Evolutionary conservation across 1,140 invertebrate species (phyloP).

Genomic region (Zaprionus capensis): DNA sequence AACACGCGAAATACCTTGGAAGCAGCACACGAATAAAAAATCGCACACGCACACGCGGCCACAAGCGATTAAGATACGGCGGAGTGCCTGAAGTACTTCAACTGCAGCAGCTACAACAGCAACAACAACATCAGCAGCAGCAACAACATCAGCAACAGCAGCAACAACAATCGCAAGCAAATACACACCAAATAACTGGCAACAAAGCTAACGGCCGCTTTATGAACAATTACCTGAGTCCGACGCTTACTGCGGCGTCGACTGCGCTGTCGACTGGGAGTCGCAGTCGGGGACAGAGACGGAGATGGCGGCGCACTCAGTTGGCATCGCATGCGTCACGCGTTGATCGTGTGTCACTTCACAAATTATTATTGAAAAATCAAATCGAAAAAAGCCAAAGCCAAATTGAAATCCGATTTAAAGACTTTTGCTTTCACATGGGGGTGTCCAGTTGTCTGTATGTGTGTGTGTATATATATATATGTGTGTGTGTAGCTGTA

Average conservation of each 20-base stretch:
- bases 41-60: conserved; percentile 62
- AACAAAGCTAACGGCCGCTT: conserved; percentile 79
- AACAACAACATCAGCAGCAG: background rate
- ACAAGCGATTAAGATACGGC: conserved; percentile 65
- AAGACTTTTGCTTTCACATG: conserved; percentile 74
- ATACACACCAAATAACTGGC: conserved; percentile 48
- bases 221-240: conserved; percentile 70
- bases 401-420: conserved; percentile 46
- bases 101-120: conserved; percentile 26
- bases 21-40: conserved; percentile 56
- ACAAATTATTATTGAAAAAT: conserved; percentile 35
- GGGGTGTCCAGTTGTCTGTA: conserved; percentile 1
- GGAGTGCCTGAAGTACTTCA: conserved; percentile 46
- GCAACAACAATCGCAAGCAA: conserved; percentile 22
- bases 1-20: conserved; percentile 77
- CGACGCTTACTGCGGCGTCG: background rate
- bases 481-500: conserved; percentile 7
- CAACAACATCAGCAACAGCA: background rate
- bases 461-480: background rate
- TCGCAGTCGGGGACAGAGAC: background rate
- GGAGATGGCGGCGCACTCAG: conserved; percentile 10
- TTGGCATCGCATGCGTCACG: conserved; percentile 75
- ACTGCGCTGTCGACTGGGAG: background rate
- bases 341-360: conserved; percentile 52
- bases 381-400: conserved; percentile 33